Percentiles rank a stretch among this genome's conserved stretches.
Evolutionary conservation across 2,888 invertebrate genomes (phyloP).

Genomic region (Eurytoma californica): DNA sequence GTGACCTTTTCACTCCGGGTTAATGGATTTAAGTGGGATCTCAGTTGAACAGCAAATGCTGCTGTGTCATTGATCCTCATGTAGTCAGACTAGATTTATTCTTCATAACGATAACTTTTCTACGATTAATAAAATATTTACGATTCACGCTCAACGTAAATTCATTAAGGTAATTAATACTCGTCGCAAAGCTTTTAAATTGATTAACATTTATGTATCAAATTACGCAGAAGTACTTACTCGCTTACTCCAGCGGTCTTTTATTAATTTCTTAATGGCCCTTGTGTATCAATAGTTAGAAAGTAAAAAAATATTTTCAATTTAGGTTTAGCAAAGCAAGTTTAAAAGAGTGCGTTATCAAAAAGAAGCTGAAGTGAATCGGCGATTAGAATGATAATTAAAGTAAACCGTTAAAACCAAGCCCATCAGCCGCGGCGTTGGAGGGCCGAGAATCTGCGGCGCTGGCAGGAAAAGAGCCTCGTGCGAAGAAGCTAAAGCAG

Average conservation of each 20-base stretch:
- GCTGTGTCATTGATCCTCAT: conserved; percentile 14
- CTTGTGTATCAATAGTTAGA: not conserved
- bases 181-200: not conserved
- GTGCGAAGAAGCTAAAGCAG: not conserved
- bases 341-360: not conserved
- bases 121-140: not conserved
- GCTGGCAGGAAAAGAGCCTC: not conserved
- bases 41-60: not conserved
- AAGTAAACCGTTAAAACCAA: too few species aligned
- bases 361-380: not conserved
- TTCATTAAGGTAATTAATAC: not conserved
- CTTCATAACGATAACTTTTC: not conserved
- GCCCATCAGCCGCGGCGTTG: too few species aligned
- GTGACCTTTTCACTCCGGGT: conserved; percentile 11
- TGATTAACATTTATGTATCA: not conserved
- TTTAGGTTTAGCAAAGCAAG: too few species aligned
- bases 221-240: not conserved
- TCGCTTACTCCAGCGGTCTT: not conserved
- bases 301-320: not conserved
- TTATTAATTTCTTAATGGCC: not conserved
- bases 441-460: not conserved
- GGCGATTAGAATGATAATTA: not conserved
- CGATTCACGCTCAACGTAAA: not conserved
- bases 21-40: conserved; percentile 1
- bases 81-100: not conserved